These are phyloP conservation scores for Chauna torquata DNA, from an alignment of 2,113 vertebrate genomes.

Conservation along the genomic window DNA sequence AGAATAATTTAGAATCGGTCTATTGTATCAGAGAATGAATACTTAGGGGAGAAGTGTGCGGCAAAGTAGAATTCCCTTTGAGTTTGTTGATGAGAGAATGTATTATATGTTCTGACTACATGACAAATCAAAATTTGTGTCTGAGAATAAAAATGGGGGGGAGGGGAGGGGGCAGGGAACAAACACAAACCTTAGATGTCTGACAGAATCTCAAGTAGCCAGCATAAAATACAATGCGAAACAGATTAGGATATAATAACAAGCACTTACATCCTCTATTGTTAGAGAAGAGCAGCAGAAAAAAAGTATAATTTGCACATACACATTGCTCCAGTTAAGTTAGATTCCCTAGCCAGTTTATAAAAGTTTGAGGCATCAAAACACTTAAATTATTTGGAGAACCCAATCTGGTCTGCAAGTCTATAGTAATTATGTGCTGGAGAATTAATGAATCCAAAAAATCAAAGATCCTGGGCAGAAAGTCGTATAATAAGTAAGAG, in stretches of 20 bases:
- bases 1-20: not conserved
- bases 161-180: too few species aligned
- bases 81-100: not conserved
- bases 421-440: not conserved
- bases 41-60: not conserved
- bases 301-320: not conserved
- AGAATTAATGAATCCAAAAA: too few species aligned
- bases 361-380: not conserved
- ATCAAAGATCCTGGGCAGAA: not conserved
- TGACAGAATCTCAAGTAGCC: not conserved
- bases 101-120: not conserved
- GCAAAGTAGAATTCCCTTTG: not conserved
- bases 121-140: not conserved
- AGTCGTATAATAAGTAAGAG: not conserved
- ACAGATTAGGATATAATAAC: not conserved
- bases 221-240: not conserved
- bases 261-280: not conserved
- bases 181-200: not conserved
- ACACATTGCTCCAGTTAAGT: not conserved
- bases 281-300: not conserved
- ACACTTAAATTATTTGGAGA: not conserved
- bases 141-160: not conserved
- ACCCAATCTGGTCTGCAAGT: not conserved
- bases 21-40: not conserved
- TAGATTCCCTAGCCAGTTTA: not conserved